phyloP scores from a whole-genome alignment of 2,888 invertebrate genomes.

The Cerceris rybyensis region DNA sequence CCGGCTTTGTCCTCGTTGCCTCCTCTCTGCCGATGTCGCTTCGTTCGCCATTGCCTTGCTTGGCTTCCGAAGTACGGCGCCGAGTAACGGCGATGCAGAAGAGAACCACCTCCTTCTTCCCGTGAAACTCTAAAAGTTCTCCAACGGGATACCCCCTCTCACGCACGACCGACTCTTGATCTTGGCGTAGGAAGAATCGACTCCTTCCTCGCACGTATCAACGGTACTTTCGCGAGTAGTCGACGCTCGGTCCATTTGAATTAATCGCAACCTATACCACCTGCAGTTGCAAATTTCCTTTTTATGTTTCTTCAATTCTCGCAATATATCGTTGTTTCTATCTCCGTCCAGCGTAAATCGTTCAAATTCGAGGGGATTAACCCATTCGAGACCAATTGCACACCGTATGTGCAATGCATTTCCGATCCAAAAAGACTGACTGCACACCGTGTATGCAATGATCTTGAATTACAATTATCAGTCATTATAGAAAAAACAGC shows the following conservation, averaged over 20 bases:
- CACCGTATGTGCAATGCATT: no score
- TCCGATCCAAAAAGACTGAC: no score
- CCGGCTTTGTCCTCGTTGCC: slow-evolving; percentile 51
- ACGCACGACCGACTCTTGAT: slow-evolving; percentile 23
- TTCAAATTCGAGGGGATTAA: no score
- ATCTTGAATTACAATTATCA: no score
- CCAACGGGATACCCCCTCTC: slow-evolving; percentile 21
- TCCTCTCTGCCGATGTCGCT: slow-evolving; percentile 17
- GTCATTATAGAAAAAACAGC: no score
- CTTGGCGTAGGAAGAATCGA: not conserved
- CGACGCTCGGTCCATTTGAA: slow-evolving; percentile 14
- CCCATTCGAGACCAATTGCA: no score
- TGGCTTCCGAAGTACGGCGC: slow-evolving; percentile 54
- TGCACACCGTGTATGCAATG: no score
- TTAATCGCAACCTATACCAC: not conserved
- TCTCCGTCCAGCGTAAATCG: no score
- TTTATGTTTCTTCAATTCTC: no score
- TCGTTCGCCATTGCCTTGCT: slow-evolving; percentile 36
- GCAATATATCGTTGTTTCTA: no score
- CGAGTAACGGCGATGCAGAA: slow-evolving; percentile 39
- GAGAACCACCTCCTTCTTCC: slow-evolving; percentile 46
- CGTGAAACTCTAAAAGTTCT: slow-evolving; percentile 62
- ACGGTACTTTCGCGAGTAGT: slow-evolving; percentile 21
- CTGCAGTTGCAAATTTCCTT: no score
- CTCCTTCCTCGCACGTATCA: slow-evolving; percentile 10